Conservation (phyloP, 2,888 invertebrate species). For the Drosophila longiperda region DNA sequence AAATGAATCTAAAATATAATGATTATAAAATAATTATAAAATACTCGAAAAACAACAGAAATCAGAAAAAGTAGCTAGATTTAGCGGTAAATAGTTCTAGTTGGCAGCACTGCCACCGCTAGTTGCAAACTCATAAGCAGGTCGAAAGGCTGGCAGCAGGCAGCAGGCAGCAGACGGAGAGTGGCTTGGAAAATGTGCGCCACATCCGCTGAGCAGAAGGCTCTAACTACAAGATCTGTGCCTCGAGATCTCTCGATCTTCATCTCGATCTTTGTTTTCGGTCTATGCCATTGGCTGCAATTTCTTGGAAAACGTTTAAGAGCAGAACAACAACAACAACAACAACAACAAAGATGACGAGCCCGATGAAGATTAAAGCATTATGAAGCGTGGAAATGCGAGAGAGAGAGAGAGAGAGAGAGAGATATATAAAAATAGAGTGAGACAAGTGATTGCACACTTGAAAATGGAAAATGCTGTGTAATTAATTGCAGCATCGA, state of each 20-base stretch:
- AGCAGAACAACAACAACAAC: conserved; percentile 46
- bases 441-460: conserved; percentile 36
- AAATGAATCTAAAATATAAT: neutral
- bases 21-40: neutral
- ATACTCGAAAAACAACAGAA: neutral
- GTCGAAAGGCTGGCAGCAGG: conserved; percentile 6
- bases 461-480: conserved; percentile 78
- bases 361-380: conserved; percentile 43
- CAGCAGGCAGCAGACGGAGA: conserved; percentile 13
- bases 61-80: neutral
- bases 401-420: neutral
- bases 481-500: conserved; percentile 73
- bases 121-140: neutral
- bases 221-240: conserved; percentile 35
- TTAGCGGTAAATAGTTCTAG: neutral
- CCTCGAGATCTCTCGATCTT: conserved; percentile 24
- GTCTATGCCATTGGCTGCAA: conserved; percentile 61
- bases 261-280: conserved; percentile 32
- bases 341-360: conserved; percentile 48
- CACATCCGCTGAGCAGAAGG: conserved; percentile 69
- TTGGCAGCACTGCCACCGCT: neutral
- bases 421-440: conserved; percentile 11
- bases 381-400: conserved; percentile 60
- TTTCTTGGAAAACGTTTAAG: conserved; percentile 77
- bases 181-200: conserved; percentile 60